phyloP scores from a whole-genome alignment of 2,113 vertebrate genomes.

The Pyxicephalus adspersus region DNA sequence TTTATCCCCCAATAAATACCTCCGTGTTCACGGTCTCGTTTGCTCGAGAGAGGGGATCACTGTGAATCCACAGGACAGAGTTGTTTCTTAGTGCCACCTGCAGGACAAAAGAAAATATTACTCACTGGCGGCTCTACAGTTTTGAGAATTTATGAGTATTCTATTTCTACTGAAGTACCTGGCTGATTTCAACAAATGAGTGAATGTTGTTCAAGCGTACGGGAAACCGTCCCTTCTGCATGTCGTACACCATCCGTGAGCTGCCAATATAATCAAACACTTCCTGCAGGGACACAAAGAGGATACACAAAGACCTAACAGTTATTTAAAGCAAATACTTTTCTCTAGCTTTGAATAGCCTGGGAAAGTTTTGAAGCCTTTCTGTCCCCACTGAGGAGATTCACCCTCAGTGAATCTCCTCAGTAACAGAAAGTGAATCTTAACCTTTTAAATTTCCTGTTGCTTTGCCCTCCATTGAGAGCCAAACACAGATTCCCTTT shows the following conservation, averaged over 20 bases:
- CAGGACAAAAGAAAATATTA: neutral
- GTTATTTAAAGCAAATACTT: neutral
- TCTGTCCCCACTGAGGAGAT: too few relatives aligned
- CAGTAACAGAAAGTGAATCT: too few relatives aligned
- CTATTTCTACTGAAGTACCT: conserved; percentile 62
- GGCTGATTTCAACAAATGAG: conserved; percentile 73
- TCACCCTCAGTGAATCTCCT: too few relatives aligned
- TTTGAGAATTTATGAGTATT: too few relatives aligned
- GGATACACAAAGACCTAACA: neutral
- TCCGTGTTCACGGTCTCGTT: conserved; percentile 69
- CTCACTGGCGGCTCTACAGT: neutral
- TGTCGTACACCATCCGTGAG: conserved; percentile 86
- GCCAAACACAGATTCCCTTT: too few relatives aligned
- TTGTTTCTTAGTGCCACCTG: conserved; percentile 79
- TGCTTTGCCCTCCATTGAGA: too few relatives aligned
- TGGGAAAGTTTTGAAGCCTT: too few relatives aligned
- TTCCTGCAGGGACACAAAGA: conserved; percentile 72
- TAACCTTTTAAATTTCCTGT: too few relatives aligned
- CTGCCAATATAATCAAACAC: conserved; percentile 97
- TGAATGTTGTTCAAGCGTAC: conserved; percentile 70
- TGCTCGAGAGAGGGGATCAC: conserved; percentile 83
- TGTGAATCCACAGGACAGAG: conserved; percentile 84
- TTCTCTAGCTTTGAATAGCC: neutral
- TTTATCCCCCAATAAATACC: conserved; percentile 67
- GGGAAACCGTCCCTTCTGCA: conserved; percentile 74